Evolutionary conservation across 1,140 invertebrate species (phyloP), one percentile per base, ranked within the genome.

Genomic region (Stegodyphus mimosarum): DNA sequence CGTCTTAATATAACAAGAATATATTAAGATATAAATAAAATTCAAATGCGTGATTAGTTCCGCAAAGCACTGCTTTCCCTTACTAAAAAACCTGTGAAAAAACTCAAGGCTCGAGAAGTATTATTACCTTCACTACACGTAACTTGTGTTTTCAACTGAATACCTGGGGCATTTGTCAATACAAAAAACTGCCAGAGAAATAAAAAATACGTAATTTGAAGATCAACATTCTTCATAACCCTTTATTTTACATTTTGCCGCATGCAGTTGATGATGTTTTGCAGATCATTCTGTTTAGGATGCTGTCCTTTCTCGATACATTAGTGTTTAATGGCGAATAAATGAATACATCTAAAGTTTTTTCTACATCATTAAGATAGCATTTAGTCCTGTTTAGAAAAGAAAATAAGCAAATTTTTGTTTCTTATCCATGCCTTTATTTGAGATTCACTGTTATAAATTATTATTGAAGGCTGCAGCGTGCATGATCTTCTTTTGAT

Each of bases 151-250:
- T 73, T 13, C 33, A 77, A 13, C 11, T 13, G 13, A 55, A 6
- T 18, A 15, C n/a, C 33, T 15, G 13, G 15, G 52, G 69, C 49
- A 71, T 72, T 81, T 72, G 67, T 72, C 50, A 53, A 75, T 60
- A 60, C 49, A 33, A 70, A 55, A 81, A 73, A 69, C 33, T 55
- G 52, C 13, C 17, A 9, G 50, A 33, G 75, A 49, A 77, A 49
- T 15, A 33, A n/a, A n/a, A 50, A 81, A 72, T 81, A 81, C 69
- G 48, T 83, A 73, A 83, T 83, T 74, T 83, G 80, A 83, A 83
- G 80, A 71, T 83, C 80, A 83, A 49, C 53, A 83, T 17, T 48
- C 53, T 66, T 52, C 48, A 6, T 7, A 84, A 84, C 53, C 80
- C 53, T 50, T 83, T 74, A 83, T 83, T 83, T 83, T 66, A 18